Base-by-base conservation (phyloP, 2,888 invertebrate genomes). In the Alentia gelatinosa region DNA sequence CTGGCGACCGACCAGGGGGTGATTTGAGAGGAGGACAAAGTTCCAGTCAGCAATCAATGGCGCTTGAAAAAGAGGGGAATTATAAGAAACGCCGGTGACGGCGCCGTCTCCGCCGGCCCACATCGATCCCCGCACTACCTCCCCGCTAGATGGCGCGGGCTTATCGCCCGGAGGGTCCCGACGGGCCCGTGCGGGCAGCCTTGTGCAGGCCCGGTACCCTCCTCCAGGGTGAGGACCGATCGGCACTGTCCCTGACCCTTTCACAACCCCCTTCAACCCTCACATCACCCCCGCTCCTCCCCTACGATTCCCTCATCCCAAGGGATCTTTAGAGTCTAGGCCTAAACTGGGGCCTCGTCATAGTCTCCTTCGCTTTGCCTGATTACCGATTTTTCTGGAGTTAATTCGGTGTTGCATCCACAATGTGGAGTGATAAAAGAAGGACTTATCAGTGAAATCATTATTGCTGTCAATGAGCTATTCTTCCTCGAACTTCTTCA, bases 1-100 rank as follows among this genome's bases (percentile, higher is more conserved):
- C 63, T 33, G 26, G 30, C 79, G 23, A 35, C 12, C 79, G 37
- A 74, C 26, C 15, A 33, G 26, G 4, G 39, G 23, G 37, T 39
- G 35, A 79, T 79, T 79, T 79, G 37, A 79, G 35, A 39, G 79
- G 37, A 12, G 37, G 37, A 35, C 79, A 79, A 79, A 79, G 79
- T 79, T 79, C 37, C 79, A 79, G 79, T 79, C 79, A 35, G 39
- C 79, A 39, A 79, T 79, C 79, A 79, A 79, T 79, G 79, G 39
- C 37, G 79, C 79, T 39, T 79, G 79, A 35, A 79, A 79, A 79
- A 79, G 39, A 39, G n/a, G 79, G 79, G 35, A 39, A 74, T 33
- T 35, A 39, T 35, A 35, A 79, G 79, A 79, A 79, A 26, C 26
- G 74, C 74, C 12, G 79, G 79, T 19, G 37, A 79, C 37, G 35